Base-by-base conservation (phyloP, 2,888 invertebrate species). In the Anorthoa munda region DNA sequence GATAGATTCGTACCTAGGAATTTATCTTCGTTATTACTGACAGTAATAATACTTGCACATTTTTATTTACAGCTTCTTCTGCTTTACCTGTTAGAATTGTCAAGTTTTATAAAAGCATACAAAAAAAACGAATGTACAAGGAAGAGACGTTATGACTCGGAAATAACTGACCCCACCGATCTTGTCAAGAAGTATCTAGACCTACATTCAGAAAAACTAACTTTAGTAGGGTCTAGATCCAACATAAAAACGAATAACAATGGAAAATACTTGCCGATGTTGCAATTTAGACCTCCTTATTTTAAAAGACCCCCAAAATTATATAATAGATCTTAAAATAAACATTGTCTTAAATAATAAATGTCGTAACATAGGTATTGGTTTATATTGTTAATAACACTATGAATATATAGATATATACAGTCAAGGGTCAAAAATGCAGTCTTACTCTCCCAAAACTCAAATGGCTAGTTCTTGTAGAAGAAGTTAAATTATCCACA, bases 1-100 rank as follows among this genome's bases (percentile, higher is more conserved):
- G 9, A 26, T 26, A 26, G 26, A 26, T 26, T 2, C 26, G 3
- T 26, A 26, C 26, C 26, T 26, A 26, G 26, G 26, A 2, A 26
- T 26, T 26, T 26, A 26, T 26, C 26, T 26, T 26, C 31, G 31
- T 31, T 31, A 7, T 31, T 31, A 31, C 7, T 7, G 31, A 7
- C 31, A 31, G 7, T 31, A 31, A 31, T 7, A 48, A 46, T 45
- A 26, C 26, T 26, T 26, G 26, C 1, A 48, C 15, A 12, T 23
- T 31, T 70, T 53, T 2, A 5, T 21, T 70, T 55, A 12, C 53
- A 71, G 70, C 2, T 71, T 12, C 21, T 70, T 11, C 45, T 70
- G 15, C 7, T 70, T 21, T 71, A 13, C 21, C 15, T 70, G 15
- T 3, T 70, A 15, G 26, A 53, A 70, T 31, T 70, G 26, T 21